Base-by-base conservation (phyloP, 2,113 vertebrate species). In the Crypturellus undulatus region DNA sequence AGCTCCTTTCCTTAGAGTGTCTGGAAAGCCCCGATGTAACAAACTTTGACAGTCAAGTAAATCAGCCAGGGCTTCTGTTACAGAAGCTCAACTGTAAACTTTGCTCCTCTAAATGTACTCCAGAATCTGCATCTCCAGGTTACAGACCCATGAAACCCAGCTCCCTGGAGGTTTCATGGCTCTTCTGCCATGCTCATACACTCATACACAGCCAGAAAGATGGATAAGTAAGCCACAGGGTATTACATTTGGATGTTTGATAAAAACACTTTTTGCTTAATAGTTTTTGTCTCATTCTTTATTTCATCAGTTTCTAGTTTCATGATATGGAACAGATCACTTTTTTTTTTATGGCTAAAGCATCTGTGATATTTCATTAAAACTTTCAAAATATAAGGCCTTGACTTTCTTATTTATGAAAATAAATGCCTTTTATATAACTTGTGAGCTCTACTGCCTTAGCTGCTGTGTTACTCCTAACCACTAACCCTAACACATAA, bases 41-140 rank as follows among this genome's bases (percentile, higher is more conserved):
- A 92, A 87, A 64, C 13, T 26, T 25, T 59, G 88, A 80, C 80
- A 88, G 21, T 12, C 73, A 70, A 92, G 51, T 79, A 83, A 40
- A 94, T 72, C 84, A 85, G 26, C n/a, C 58, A 49, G 32, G 26
- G 76, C 71, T 92, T 43, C 63, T 30, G 83, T 79, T 82, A 88
- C 67, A 81, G 64, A 87, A 82, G 69, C 26, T 79, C 30, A 94
- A 82, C n/a, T 72, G n/a, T 76, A 91, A 96, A 87, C 93, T 96
- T 52, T 80, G 81, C 93, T 98, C 90, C 87, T 82, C 78, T 64
- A 59, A 12, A 47, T 81, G 94, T 79, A 93, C 96, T 96, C 87
- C 69, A 90, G 81, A 96, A 87, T 51, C 71, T 92, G 16, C 54
- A 49, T 62, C 80, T 91, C 96, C 97, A 97, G 96, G 97, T 97